A percentile compares a stretch with the other conserved stretches of the same genome.
These are phyloP conservation scores for Sisor rabdophorus DNA, from an alignment of 2,113 vertebrate genomes.

Conservation along the genomic window DNA sequence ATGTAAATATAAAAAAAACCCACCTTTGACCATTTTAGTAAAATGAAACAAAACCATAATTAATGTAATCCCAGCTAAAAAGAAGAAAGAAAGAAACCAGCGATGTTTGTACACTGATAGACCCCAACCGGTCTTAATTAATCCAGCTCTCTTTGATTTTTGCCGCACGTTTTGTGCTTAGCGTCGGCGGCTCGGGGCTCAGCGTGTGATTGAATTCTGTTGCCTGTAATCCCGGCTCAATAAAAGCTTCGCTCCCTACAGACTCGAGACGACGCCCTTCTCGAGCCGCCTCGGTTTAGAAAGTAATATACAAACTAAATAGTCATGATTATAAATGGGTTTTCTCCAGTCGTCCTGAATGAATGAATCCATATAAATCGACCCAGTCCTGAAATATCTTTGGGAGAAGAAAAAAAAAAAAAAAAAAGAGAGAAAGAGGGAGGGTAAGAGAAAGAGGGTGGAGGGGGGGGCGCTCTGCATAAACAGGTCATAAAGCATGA, in stretches of 20 bases:
- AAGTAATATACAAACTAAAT: conserved; percentile 33
- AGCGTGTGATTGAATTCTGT: conserved; percentile 19
- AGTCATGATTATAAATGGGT: conserved; percentile 18
- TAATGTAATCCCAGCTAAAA: too few species aligned
- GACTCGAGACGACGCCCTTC: background rate
- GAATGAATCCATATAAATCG: conserved; percentile 28
- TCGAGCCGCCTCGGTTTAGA: conserved; percentile 6
- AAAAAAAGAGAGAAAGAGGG: too few species aligned
- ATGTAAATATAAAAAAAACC: too few species aligned
- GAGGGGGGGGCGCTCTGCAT: conserved; percentile 8
- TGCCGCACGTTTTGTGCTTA: background rate
- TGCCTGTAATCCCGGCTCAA: conserved; percentile 23
- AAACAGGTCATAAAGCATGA: conserved; percentile 35
- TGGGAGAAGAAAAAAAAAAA: background rate
- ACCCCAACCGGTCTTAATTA: conserved; percentile 8
- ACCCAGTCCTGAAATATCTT: background rate
- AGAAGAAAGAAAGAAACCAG: background rate
- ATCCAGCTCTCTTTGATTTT: conserved; percentile 4
- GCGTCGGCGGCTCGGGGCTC: background rate
- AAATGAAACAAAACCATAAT: background rate
- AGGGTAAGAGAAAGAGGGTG: too few species aligned
- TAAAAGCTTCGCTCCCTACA: conserved; percentile 6
- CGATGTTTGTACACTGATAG: background rate
- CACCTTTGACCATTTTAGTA: too few species aligned
- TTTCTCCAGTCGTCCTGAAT: background rate